Base-by-base conservation (phyloP, 2,797 vertebrate genomes). In the Poeciliopsis gracilis region DNA sequence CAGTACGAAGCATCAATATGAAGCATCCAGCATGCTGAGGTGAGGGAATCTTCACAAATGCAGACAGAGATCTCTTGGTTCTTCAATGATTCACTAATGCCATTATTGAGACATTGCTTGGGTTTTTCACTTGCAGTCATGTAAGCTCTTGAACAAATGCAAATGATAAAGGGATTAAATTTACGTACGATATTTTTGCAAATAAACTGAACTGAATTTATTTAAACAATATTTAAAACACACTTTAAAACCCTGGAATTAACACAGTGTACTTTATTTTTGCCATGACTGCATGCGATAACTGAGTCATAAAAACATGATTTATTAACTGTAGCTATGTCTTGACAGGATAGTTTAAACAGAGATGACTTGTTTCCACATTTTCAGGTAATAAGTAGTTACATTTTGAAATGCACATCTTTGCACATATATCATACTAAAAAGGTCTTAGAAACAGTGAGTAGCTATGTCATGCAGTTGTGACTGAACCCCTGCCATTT, bases 401-500 rank as follows among this genome's bases (percentile, higher is more conserved):
- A 46, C 15, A 73, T 43, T 16, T 1, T 59, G 28, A 59, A 33
- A 76, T 25, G 30, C 30, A 9, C 53, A 63, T 33, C 70, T 77
- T 5, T 28, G 30, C 36, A 9, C 51, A 63, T 33, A 72, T 75
- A 2, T 28, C 36, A 30, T 30, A 49, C 25, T 5, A 28, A 84
- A 47, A 13, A 49, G 72, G 76, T 67, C 41, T 77, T 53, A 73
- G 81, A 75, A 43, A 61, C 49, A 55, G 23, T 79, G 77, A 51
- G 41, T 78, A 28, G 72, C 73, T 15, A 33, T 69, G 43, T 69
- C 28, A 30, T 92, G 82, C 86, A 84, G 86, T 77, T 84, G 77
- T 88, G 86, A 87, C 72, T 88, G 84, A 91, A 88, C 78, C 61
- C 49, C 28, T 30, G 82, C 81, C 82, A 85, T 85, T 90, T 79